Evolutionary conservation across 2,888 invertebrate species (phyloP).

Genomic region (Hypolimnas misippus): DNA sequence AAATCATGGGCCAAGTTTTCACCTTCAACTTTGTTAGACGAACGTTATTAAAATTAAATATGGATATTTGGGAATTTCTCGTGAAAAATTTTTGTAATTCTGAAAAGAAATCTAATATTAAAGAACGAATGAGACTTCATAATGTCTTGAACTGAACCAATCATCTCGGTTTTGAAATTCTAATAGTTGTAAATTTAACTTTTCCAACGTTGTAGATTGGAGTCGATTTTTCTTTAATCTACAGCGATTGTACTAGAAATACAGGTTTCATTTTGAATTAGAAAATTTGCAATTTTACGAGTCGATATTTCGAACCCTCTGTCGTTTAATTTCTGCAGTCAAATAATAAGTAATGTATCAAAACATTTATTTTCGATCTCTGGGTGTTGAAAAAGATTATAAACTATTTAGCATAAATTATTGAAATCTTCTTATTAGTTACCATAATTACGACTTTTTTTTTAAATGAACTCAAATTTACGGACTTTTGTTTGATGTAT

Average conservation of each 20-base stretch:
- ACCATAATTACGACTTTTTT: no score
- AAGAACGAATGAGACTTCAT: constrained; percentile 17
- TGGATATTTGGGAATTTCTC: constrained; percentile 9
- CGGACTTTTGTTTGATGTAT: no score
- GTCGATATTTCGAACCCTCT: no score
- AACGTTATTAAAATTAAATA: constrained; percentile 4
- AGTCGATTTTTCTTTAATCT: constrained; percentile 13
- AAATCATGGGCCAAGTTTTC: background rate
- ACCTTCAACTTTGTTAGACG: background rate
- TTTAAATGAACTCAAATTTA: no score
- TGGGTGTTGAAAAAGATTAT: no score
- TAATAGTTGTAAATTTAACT: constrained; percentile 20
- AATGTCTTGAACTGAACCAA: background rate
- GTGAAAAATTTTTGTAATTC: constrained; percentile 11
- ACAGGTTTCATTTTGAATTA: background rate
- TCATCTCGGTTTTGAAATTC: constrained; percentile 20
- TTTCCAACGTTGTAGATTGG: constrained; percentile 7
- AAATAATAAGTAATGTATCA: no score
- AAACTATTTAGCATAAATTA: no score
- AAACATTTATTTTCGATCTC: no score
- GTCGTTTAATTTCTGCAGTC: no score
- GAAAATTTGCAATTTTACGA: background rate
- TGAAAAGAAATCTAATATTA: constrained; percentile 18
- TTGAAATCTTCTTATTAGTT: no score
- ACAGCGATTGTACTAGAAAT: background rate